Evolutionary conservation across 2,113 vertebrate genomes (phyloP).

Genomic region (Noturus placidus): DNA sequence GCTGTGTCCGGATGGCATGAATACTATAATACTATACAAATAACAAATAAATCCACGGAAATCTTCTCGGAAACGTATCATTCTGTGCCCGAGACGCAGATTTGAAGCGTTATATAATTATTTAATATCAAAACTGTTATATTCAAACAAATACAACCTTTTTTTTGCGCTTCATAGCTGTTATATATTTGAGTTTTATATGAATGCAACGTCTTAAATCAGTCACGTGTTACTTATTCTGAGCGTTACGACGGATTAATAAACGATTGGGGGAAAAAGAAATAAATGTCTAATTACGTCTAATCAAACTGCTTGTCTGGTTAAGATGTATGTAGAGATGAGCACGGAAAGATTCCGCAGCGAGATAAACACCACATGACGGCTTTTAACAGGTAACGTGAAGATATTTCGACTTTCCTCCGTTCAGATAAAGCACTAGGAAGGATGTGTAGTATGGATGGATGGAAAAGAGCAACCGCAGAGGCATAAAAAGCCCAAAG

Average conservation of each 20-base stretch:
- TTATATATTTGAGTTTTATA: neutral
- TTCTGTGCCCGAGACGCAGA: neutral
- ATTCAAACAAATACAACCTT: neutral
- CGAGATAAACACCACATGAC: neutral
- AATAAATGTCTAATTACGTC: neutral
- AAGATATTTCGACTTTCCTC: neutral
- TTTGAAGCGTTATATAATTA: neutral
- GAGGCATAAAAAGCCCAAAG: neutral
- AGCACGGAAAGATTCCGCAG: neutral
- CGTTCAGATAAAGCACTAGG: neutral
- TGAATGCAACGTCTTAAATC: neutral
- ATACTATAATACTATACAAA: neutral
- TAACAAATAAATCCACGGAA: neutral
- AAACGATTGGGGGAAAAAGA: neutral
- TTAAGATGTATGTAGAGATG: neutral
- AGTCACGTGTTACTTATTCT: neutral
- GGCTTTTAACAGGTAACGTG: too few species aligned
- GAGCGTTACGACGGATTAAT: neutral
- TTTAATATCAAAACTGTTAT: neutral
- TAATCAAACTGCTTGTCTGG: neutral
- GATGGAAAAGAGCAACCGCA: neutral
- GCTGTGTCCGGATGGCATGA: neutral
- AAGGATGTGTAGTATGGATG: neutral
- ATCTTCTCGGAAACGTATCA: neutral
- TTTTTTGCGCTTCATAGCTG: neutral